Base-by-base conservation (phyloP, 2,797 vertebrate species). In the Pelodytes ibericus region DNA sequence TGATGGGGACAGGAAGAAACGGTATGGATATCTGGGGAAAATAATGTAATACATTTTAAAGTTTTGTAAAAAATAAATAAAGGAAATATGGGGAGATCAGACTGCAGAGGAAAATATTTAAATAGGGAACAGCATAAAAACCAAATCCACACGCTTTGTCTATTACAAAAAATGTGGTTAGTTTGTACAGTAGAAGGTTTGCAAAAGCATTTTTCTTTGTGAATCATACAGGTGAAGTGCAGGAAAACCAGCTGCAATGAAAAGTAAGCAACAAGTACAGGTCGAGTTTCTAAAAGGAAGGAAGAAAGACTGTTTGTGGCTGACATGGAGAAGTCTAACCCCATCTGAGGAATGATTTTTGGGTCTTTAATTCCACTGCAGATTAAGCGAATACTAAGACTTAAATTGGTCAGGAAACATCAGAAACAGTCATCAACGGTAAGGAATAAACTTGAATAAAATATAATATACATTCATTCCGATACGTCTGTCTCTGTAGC, bases 401-500 rank as follows among this genome's bases (percentile, higher is more conserved):
- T 69, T 47, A 79, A 31, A 79, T 69, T 79, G 77, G 59, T 73
- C 71, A 73, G 77, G 77, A 79, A 79, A 79, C 77, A 79, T 71
- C 72, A 79, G 77, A 73, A 79, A 79, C 71, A 79, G 71, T 63
- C 63, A 79, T 79, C 71, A 79, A 10, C 61, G 26, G 15, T 30
- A 66, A 59, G 62, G 8, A 47, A 27, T 7, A 47, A n/a, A 30
- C 41, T 53, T 53, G 49, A 53, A 53, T 7, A 53, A 53, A 53
- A 20, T 53, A 24, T 22, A 24, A 3, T n/a, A n/a, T n/a, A n/a
- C n/a, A n/a, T n/a, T n/a, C n/a, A n/a, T 47, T 24, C 49, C 20
- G 4, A 22, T 53, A 22, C 2, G 7, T 24, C n/a, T 6, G 22
- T 13, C 16, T 36, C 33, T 36, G 33, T 11, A 36, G 11, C 41